These are phyloP conservation scores for Drosophila bipectinata DNA, from an alignment of 1,140 invertebrate genomes.

Conservation along the genomic window DNA sequence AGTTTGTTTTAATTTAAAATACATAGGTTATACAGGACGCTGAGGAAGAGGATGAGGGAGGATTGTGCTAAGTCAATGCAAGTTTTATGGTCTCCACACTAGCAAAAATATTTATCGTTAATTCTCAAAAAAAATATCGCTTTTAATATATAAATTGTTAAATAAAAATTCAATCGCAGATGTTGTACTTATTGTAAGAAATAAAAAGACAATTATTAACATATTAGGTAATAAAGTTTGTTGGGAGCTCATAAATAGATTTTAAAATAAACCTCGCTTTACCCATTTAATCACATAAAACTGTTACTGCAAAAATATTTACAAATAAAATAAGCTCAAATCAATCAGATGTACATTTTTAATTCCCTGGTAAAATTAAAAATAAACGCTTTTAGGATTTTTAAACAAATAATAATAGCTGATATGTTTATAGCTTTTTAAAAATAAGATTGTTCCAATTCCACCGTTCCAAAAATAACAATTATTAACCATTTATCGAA, in stretches of 20 bases:
- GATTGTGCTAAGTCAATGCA: constrained; percentile 40
- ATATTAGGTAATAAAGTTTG: background rate
- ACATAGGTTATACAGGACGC: constrained; percentile 8
- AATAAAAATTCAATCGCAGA: constrained; percentile 35
- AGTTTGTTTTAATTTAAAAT: background rate
- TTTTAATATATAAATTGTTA: constrained; percentile 44
- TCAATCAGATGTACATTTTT: no score
- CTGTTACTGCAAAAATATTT: no score
- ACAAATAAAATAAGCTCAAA: no score
- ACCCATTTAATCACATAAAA: no score
- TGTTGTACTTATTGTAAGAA: constrained; percentile 28
- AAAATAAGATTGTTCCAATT: background rate
- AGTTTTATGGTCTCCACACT: constrained; percentile 12
- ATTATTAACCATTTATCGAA: background rate
- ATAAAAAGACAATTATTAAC: constrained; percentile 7
- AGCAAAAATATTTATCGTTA: constrained; percentile 46
- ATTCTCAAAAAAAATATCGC: constrained; percentile 22
- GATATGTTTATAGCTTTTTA: no score
- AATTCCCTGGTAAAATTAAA: no score
- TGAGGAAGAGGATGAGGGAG: constrained; percentile 42
- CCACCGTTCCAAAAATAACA: constrained; percentile 9
- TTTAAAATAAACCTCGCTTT: background rate
- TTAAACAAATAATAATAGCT: no score
- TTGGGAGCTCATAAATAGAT: no score
- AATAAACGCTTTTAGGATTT: no score